Evolutionary conservation across 2,797 vertebrate species (phyloP).

Genomic region (Microtus obscurus): DNA sequence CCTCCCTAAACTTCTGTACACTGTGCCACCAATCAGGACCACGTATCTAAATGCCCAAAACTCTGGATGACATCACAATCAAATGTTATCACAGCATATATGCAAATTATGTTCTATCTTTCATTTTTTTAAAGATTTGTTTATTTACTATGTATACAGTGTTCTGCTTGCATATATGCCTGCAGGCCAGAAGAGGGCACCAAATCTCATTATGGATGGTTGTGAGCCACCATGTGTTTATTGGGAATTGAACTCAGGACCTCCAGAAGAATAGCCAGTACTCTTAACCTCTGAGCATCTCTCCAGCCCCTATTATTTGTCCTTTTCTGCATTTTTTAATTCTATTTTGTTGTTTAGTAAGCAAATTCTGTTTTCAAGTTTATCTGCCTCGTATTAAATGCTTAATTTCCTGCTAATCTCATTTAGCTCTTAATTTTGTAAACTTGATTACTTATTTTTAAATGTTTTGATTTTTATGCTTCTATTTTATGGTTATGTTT

Average conservation of each 20-base stretch:
- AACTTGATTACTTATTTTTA: conserved; percentile 43
- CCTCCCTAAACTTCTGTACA: not conserved
- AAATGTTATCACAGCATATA: not conserved
- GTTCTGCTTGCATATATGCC: too few species aligned
- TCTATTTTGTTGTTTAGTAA: not conserved
- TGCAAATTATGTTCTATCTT: not conserved
- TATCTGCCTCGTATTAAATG: not conserved
- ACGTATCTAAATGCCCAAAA: not conserved
- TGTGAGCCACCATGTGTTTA: too few species aligned
- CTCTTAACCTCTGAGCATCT: too few species aligned
- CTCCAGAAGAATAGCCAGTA: too few species aligned
- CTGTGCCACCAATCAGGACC: not conserved
- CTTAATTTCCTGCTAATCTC: not conserved
- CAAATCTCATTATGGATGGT: too few species aligned
- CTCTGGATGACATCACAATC: not conserved
- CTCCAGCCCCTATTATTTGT: too few species aligned
- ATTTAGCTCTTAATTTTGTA: conserved; percentile 52
- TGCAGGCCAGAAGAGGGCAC: too few species aligned
- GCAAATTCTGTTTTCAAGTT: not conserved
- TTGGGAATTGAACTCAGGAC: too few species aligned
- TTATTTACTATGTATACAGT: too few species aligned
- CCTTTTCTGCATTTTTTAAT: conserved; percentile 6
- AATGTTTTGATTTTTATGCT: not conserved
- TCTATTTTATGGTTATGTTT: not conserved
- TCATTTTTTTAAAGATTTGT: not conserved